Percentiles rank a stretch among this genome's conserved stretches.
These are phyloP conservation scores for Parotocinclus haroldoi DNA, from an alignment of 2,797 vertebrate species.

Conservation along the genomic window DNA sequence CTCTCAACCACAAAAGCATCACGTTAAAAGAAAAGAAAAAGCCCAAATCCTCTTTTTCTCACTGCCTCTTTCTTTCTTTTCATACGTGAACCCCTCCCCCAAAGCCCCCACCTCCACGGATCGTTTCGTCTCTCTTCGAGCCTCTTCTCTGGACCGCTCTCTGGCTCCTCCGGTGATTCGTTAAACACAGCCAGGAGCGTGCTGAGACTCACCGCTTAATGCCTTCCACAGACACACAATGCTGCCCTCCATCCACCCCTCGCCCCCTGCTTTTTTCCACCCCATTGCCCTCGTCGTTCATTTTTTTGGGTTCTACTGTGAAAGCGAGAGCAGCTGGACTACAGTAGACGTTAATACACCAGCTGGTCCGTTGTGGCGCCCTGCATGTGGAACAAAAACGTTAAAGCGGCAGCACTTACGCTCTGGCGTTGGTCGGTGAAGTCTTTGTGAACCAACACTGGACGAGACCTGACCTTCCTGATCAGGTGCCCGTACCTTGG, in stretches of 20 bases:
- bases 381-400: slow-evolving; percentile 4
- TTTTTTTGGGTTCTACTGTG: slow-evolving; percentile 28
- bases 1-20: slow-evolving; percentile 35
- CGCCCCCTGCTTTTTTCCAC: background rate
- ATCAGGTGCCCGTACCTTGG: too few species aligned
- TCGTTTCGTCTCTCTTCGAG: slow-evolving; percentile 21
- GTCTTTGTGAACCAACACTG: too few species aligned
- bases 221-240: slow-evolving; percentile 54
- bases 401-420: slow-evolving; percentile 7
- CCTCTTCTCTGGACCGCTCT: background rate
- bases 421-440: too few species aligned
- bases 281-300: slow-evolving; percentile 4
- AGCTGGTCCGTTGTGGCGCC: slow-evolving; percentile 8
- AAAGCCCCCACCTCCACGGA: slow-evolving; percentile 39
- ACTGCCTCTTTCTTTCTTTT: slow-evolving; percentile 21
- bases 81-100: slow-evolving; percentile 43
- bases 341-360: slow-evolving; percentile 36
- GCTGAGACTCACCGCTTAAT: slow-evolving; percentile 55
- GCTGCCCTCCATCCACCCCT: slow-evolving; percentile 26
- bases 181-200: slow-evolving; percentile 49
- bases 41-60: too few species aligned
- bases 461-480: too few species aligned
- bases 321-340: slow-evolving; percentile 37
- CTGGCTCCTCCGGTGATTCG: slow-evolving; percentile 49
- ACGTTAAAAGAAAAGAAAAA: background rate